Percentiles rank a stretch among this genome's conserved stretches.
Evolutionary conservation across 2,113 vertebrate genomes (phyloP).

Genomic region (Benitochromis conjunctus): DNA sequence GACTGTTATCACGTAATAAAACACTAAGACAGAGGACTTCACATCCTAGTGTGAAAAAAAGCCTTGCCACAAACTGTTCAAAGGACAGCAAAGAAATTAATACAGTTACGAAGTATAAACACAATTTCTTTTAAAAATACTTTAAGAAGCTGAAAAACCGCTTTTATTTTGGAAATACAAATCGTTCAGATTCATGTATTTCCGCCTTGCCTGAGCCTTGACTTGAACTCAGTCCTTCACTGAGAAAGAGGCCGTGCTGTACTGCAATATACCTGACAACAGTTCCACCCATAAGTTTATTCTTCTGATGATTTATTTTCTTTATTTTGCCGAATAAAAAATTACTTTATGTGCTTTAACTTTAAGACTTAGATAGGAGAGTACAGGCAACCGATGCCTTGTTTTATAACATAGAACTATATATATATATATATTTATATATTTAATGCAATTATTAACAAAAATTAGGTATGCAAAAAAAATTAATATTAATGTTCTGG

Average conservation of each 20-base stretch:
- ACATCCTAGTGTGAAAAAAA: not conserved
- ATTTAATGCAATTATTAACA: not conserved
- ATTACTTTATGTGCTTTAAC: not conserved
- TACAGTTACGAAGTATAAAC: not conserved
- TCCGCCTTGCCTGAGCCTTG: not conserved
- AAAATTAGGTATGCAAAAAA: not conserved
- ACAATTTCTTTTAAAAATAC: rapidly evolving
- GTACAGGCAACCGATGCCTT: not conserved
- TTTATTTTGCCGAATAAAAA: not conserved
- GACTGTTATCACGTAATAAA: not conserved
- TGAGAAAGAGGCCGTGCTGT: not conserved
- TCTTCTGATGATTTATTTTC: not conserved
- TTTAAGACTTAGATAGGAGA: not conserved
- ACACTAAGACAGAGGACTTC: not conserved
- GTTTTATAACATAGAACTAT: not conserved
- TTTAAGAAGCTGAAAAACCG: not conserved
- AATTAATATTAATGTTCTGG: not conserved
- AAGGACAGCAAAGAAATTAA: not conserved
- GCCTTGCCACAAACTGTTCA: not conserved
- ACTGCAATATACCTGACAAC: not conserved
- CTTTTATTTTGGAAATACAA: not conserved
- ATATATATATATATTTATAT: no score
- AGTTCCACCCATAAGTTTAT: not conserved
- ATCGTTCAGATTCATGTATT: not conserved
- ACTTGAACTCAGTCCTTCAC: not conserved